Evolutionary conservation across 1,140 invertebrate genomes (phyloP).

Genomic region (Drosophila neocordata): DNA sequence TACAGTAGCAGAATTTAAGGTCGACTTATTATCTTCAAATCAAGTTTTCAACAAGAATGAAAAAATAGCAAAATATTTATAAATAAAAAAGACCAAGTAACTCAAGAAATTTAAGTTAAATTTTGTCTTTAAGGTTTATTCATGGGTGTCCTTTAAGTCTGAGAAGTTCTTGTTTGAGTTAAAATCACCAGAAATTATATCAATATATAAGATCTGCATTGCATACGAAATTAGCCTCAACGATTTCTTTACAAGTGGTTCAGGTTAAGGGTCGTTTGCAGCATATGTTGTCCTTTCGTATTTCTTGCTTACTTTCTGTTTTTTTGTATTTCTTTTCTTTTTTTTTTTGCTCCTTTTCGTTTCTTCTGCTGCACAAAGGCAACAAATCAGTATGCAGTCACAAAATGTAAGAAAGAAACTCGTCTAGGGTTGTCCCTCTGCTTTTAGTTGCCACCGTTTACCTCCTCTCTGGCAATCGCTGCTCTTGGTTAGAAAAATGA

Average conservation of each 20-base stretch:
- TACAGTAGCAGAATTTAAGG: no score
- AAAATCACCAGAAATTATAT: conserved; percentile 69
- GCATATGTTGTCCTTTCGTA: conserved; percentile 65
- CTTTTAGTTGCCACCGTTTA: conserved; percentile 6
- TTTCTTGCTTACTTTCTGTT: conserved; percentile 23
- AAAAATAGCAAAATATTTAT: no score
- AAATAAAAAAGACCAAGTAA: conserved; percentile 12
- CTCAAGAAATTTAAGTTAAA: conserved; percentile 37
- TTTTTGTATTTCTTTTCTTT: background rate
- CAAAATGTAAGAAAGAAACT: conserved; percentile 63
- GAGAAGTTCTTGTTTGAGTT: conserved; percentile 28
- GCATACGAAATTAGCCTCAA: conserved; percentile 73
- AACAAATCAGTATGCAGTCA: conserved; percentile 82
- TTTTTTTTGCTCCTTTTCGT: conserved; percentile 26
- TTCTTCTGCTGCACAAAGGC: conserved; percentile 70
- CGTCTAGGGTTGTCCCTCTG: conserved; percentile 19
- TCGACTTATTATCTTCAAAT: no score
- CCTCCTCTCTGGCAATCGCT: conserved; percentile 3
- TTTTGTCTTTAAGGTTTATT: conserved; percentile 24
- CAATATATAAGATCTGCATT: conserved; percentile 68
- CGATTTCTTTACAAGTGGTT: conserved; percentile 40
- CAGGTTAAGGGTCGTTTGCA: conserved; percentile 75
- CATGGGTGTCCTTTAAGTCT: conserved; percentile 27
- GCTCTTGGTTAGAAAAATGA: conserved; percentile 14
- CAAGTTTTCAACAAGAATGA: no score